A percentile compares a stretch with the other conserved stretches of the same genome.
Conservation (phyloP, 2,797 vertebrate species). For the Percopsis omiscomaycus region DNA sequence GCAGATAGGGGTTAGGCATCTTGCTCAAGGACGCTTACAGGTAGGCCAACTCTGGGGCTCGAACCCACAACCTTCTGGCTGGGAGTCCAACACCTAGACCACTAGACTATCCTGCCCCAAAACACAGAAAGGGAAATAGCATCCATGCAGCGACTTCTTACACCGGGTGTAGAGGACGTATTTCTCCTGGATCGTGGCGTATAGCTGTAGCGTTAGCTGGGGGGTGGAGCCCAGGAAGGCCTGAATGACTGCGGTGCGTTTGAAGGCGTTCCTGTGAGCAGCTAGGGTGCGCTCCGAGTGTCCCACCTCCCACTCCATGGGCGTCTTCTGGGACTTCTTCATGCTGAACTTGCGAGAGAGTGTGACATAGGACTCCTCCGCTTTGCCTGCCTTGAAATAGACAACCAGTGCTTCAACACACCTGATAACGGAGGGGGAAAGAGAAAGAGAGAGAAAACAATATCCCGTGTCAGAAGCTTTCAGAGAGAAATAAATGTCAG, state of each 20-base stretch:
- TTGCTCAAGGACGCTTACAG: too few relatives aligned
- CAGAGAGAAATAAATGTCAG: background rate
- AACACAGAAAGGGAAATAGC: too few relatives aligned
- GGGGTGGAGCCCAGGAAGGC: conserved; percentile 96
- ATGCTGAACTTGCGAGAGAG: conserved; percentile 90
- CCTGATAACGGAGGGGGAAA: conserved; percentile 52
- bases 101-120: too few relatives aligned
- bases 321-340: conserved; percentile 74
- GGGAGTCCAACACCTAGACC: too few relatives aligned
- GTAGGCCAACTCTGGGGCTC: too few relatives aligned
- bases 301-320: conserved; percentile 91
- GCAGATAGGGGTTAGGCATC: too few relatives aligned
- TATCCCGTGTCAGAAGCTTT: background rate
- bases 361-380: conserved; percentile 93
- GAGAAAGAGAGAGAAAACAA: background rate
- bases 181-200: conserved; percentile 89
- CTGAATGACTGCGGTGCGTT: conserved; percentile 92
- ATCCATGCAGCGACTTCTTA: conserved; percentile 58
- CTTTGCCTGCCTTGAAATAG: conserved; percentile 81
- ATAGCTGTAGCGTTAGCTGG: conserved; percentile 94
- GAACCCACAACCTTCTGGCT: too few relatives aligned
- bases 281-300: conserved; percentile 86
- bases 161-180: conserved; percentile 76
- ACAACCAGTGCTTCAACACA: conserved; percentile 83
- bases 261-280: conserved; percentile 92